Evolutionary conservation across 2,888 invertebrate species (phyloP), one percentile per base, ranked within the genome.

Genomic region (Anodontia alba): DNA sequence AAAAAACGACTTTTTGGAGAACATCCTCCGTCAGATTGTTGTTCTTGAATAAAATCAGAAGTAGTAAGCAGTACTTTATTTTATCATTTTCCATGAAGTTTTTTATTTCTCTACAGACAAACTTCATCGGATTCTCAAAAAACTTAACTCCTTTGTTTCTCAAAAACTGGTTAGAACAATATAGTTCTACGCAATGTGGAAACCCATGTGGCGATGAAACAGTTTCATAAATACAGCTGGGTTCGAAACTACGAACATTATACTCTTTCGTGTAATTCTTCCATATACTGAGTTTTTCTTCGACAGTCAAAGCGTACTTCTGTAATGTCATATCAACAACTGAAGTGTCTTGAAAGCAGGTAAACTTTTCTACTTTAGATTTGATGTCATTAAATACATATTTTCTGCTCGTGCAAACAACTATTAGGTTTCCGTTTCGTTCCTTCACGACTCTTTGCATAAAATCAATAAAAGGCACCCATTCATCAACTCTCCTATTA

Each of bases 111-210:
- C 36, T 72, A 20, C 68, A 54, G 1, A 80, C 31, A 46, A 26
- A 57, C 26, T 68, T 29, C 29, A 76, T 43, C 0, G 80, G 80
- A 20, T 33, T 49, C 46, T 29, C 46, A 51, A 80, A 80, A 51
- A 80, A 80, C 2, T 51, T 15, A 17, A 76, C 33, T 5, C 73
- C 73, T 5, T 15, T 17, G 23, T 66, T 23, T 49, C 71, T 36
- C 42, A 75, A 54, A 33, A 51, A 43, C 12, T 42, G 51, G 42
- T 72, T 66, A 26, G 80, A 76, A 36, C 80, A 80, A 51, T 62
- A 80, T 43, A 80, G 38, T 57, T 80, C 76, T 26, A 76, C 80
- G 46, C 80, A 76, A 43, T 76, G 80, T 20, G 80, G 72, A 62
- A 76, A 80, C 0, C 80, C 80, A 49, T 80, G 71, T n/a, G 73